Evolutionary conservation across 2,888 invertebrate species (phyloP).

Genomic region (Euclidia mi): DNA sequence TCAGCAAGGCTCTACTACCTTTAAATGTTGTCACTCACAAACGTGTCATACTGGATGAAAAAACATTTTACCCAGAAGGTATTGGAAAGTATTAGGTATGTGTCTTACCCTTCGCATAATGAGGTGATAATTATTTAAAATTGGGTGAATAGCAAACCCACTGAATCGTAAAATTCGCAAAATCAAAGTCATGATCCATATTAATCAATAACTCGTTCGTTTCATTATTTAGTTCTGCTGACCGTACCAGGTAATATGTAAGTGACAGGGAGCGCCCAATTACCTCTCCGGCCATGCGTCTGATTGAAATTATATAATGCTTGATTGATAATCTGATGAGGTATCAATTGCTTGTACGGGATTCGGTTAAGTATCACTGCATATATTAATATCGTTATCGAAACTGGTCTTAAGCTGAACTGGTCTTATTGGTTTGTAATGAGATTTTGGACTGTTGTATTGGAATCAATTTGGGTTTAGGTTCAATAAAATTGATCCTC

Average conservation of each 20-base stretch:
- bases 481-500: too few relatives aligned
- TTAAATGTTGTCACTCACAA: too few relatives aligned
- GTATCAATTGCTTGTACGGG: constrained; percentile 44
- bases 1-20: too few relatives aligned
- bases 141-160: too few relatives aligned
- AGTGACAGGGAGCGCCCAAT: constrained; percentile 65
- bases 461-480: background rate
- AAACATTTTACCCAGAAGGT: too few relatives aligned
- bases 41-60: too few relatives aligned
- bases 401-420: background rate
- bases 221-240: background rate
- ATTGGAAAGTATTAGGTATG: too few relatives aligned
- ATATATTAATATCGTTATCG: constrained; percentile 1
- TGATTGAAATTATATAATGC: constrained; percentile 76
- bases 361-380: constrained; percentile 20
- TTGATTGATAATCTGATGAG: constrained; percentile 67
- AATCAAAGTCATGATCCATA: too few relatives aligned
- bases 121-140: too few relatives aligned
- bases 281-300: constrained; percentile 63
- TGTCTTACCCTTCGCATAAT: too few relatives aligned
- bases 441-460: background rate
- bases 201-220: too few relatives aligned
- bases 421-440: background rate
- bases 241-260: constrained; percentile 25
- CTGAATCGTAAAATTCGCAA: too few relatives aligned